Evolutionary conservation across 2,797 vertebrate genomes (phyloP).

Genomic region (Anniella stebbinsi): DNA sequence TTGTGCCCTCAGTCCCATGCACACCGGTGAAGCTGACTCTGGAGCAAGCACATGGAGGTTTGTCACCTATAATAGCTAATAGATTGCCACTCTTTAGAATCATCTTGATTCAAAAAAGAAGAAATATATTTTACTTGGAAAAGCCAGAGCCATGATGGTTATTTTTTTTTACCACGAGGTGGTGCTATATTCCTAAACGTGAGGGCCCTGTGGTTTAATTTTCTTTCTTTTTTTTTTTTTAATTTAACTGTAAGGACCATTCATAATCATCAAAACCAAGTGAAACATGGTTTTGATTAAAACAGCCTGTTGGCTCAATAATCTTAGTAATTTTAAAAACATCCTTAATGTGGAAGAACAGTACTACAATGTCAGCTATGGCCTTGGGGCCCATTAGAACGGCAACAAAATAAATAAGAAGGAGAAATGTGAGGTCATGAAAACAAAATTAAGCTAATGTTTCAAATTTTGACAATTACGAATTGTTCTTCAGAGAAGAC

Average conservation of each 20-base stretch:
- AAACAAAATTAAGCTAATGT: constrained; percentile 87
- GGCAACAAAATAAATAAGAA: constrained; percentile 82
- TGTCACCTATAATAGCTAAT: constrained; percentile 54
- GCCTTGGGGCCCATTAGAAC: constrained; percentile 83
- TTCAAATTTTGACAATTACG: constrained; percentile 85
- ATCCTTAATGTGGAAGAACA: constrained; percentile 83
- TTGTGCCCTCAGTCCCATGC: not conserved
- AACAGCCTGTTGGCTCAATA: constrained; percentile 86
- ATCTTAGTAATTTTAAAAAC: constrained; percentile 85
- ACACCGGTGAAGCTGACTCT: not conserved
- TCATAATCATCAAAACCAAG: constrained; percentile 80
- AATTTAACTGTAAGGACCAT: constrained; percentile 67
- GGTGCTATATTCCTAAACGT: constrained; percentile 77
- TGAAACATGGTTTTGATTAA: constrained; percentile 88
- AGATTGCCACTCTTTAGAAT: constrained; percentile 35
- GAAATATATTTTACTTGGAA: not conserved
- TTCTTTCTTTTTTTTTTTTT: constrained; percentile 17
- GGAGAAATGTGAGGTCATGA: constrained; percentile 80
- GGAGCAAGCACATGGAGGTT: not conserved
- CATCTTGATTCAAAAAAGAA: constrained; percentile 28
- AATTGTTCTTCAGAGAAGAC: constrained; percentile 81
- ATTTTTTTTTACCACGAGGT: constrained; percentile 74
- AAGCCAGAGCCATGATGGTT: constrained; percentile 53
- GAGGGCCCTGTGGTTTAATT: constrained; percentile 24
- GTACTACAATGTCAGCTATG: constrained; percentile 77